phyloP scores from a whole-genome alignment of 2,113 vertebrate species.

The Girardinichthys multiradiatus region DNA sequence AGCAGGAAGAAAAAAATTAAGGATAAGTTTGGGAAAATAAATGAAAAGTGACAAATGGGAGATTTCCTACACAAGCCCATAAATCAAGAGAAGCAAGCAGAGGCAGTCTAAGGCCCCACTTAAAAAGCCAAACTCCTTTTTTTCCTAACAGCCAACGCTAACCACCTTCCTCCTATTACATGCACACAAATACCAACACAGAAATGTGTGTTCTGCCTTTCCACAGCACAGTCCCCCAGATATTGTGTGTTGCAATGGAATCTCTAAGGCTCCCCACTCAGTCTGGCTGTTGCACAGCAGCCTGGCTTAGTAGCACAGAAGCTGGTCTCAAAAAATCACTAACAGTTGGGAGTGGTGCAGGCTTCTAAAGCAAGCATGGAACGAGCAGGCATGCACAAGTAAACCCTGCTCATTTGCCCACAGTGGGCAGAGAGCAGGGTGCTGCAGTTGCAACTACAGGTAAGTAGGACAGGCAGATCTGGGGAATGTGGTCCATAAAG shows the following conservation, averaged over 20 bases:
- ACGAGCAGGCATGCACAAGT: constrained; percentile 42
- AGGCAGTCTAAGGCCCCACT: constrained; percentile 54
- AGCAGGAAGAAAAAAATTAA: constrained; percentile 18
- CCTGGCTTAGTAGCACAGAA: constrained; percentile 59
- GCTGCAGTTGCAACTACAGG: constrained; percentile 38
- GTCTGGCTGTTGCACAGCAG: constrained; percentile 57
- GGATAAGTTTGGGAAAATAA: constrained; percentile 48
- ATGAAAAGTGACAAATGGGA: constrained; percentile 80
- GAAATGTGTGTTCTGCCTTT: constrained; percentile 5
- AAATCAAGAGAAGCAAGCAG: constrained; percentile 64
- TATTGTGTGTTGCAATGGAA: constrained; percentile 64
- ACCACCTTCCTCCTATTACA: constrained; percentile 47
- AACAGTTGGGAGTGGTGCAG: constrained; percentile 53
- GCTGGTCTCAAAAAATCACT: constrained; percentile 65
- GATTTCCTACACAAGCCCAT: constrained; percentile 77
- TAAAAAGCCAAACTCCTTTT: constrained; percentile 42
- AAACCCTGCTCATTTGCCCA: constrained; percentile 57
- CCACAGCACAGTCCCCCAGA: constrained; percentile 56
- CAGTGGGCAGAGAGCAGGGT: constrained; percentile 32
- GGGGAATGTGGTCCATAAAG: constrained; percentile 23
- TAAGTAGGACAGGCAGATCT: constrained; percentile 11
- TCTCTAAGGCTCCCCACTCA: constrained; percentile 38
- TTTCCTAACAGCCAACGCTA: constrained; percentile 46
- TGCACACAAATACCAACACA: constrained; percentile 30
- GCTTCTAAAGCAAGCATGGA: constrained; percentile 64